Evolutionary conservation across 2,797 vertebrate species (phyloP), one percentile per base, ranked within the genome.

Genomic region (Microcaecilia unicolor): DNA sequence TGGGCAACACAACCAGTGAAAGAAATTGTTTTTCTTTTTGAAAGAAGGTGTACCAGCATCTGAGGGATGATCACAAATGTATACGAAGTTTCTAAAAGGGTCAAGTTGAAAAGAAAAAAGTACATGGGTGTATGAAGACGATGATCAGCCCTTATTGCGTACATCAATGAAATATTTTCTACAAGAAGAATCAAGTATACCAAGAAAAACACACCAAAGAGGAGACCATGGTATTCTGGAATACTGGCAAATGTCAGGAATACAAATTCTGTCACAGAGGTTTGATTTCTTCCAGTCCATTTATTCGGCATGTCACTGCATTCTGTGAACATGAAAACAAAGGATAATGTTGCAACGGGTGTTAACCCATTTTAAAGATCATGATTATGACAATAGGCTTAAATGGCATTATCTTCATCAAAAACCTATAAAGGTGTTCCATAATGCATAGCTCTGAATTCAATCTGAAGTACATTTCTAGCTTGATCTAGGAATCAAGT

Each of bases 91-190:
- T 61, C 55, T 27, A 64, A 43, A 12, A 60, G 50, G 13, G 54
- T 51, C 17, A 69, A 41, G 18, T 49, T 39, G 10, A 43, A 58
- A 15, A 69, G 39, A 28, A 68, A 65, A 30, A 69, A 49, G 6
- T 63, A 66, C 59, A 65, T 61, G 3, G 58, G 54, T 2, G 39
- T 12, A 17, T 34, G 46, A 24, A 69, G 36, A 4, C 10, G 22
- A 3, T 8, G 5, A 18, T 44, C 41, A 16, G 5, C 4, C 25
- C 25, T 44, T 30, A 43, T 44, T 6, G 36, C 14, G 14, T 36
- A 5, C 10, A 36, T 31, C 22, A 44, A 8, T 15, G 20, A 24
- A 20, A 15, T 18, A 21, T 36, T 44, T 17, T 28, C 28, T 7
- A 35, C 10, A 15, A 44, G 9, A 18, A 35, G 36, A 4, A 25